These are phyloP conservation scores for Trichonephila inaurata DNA, from an alignment of 1,140 invertebrate species.

Conservation along the genomic window DNA sequence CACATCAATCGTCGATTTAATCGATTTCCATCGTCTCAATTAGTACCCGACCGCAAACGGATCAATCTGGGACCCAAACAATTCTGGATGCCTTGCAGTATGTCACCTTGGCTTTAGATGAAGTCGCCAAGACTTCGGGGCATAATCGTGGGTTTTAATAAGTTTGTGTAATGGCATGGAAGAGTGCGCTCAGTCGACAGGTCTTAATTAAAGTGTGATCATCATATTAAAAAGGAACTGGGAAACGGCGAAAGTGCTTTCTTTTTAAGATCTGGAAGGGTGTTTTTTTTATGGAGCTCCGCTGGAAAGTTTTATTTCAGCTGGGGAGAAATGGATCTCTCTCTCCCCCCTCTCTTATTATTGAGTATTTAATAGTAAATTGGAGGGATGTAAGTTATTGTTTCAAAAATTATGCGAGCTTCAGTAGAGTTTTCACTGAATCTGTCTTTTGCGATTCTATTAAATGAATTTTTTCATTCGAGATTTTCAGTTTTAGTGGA, in stretches of 20 bases:
- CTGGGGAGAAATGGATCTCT: neutral
- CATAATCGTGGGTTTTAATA: neutral
- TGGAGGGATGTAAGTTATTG: neutral
- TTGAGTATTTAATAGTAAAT: neutral
- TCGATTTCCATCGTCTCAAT: neutral
- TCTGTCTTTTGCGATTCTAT: too few species aligned
- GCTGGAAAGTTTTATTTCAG: neutral
- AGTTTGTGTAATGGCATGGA: conserved; percentile 34
- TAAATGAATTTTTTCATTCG: too few species aligned
- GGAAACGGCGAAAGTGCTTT: neutral
- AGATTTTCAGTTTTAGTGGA: too few species aligned
- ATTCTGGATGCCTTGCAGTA: neutral
- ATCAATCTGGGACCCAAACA: neutral
- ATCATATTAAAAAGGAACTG: conserved; percentile 11
- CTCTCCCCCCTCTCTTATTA: neutral
- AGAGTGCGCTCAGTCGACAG: conserved; percentile 10
- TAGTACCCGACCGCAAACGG: neutral
- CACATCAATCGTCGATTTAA: conserved; percentile 1
- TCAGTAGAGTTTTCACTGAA: too few species aligned
- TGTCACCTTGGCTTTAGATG: neutral
- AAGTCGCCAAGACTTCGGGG: neutral
- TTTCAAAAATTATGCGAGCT: neutral
- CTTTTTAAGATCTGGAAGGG: neutral
- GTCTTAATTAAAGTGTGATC: conserved; percentile 33
- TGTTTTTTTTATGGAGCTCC: neutral